A percentile compares a stretch with the other conserved stretches of the same genome.
These are phyloP conservation scores for Steatornis caripensis DNA, from an alignment of 2,113 vertebrate genomes.

Conservation along the genomic window DNA sequence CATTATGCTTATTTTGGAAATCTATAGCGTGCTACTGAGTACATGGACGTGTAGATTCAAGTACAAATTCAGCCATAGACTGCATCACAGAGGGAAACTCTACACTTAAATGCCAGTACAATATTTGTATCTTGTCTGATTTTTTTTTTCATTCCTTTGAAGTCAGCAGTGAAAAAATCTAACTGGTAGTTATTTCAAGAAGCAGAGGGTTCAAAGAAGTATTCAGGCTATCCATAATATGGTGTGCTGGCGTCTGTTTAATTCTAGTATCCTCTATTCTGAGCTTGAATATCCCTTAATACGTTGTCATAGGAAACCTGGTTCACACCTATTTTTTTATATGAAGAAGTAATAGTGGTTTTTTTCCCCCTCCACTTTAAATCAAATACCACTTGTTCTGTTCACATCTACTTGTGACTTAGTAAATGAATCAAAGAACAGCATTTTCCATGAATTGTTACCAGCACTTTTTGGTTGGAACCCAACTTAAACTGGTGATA, in stretches of 20 bases:
- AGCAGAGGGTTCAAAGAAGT: background rate
- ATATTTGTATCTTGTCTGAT: background rate
- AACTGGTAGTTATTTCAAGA: background rate
- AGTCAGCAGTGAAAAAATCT: background rate
- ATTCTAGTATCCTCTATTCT: background rate
- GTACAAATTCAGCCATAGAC: background rate
- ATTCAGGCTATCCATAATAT: accelerated
- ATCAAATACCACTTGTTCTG: background rate
- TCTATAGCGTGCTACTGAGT: background rate
- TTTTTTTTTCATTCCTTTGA: background rate
- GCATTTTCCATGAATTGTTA: background rate
- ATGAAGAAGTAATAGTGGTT: background rate
- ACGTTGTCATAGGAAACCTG: background rate
- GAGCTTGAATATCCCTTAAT: background rate
- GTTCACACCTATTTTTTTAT: background rate
- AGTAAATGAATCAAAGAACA: background rate
- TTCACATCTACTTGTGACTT: background rate
- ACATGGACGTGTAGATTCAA: background rate
- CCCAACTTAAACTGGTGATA: background rate
- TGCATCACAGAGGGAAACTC: background rate
- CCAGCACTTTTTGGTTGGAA: background rate
- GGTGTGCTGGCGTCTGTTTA: background rate
- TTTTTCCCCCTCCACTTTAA: background rate
- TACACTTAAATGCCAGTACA: background rate
- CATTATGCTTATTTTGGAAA: background rate